These are phyloP conservation scores for Araneus ventricosus DNA, from an alignment of 1,140 invertebrate species.

Conservation along the genomic window DNA sequence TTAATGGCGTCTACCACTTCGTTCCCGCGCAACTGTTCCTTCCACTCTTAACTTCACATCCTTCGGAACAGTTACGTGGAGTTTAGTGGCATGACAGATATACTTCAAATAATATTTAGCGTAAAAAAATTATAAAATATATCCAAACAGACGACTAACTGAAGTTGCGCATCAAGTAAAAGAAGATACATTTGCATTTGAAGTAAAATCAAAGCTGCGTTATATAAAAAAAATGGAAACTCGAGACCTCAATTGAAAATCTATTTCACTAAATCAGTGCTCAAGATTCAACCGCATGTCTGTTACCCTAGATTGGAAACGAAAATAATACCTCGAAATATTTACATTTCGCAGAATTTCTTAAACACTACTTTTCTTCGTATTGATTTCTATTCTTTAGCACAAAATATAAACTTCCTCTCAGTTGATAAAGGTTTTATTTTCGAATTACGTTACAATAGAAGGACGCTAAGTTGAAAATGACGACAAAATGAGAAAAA, in stretches of 20 bases:
- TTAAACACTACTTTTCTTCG: background rate
- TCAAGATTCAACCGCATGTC: background rate
- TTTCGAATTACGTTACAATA: background rate
- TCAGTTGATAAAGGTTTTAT: background rate
- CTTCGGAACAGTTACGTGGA: no score
- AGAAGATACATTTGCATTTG: background rate
- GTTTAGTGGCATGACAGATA: no score
- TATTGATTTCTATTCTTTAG: background rate
- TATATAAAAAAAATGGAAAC: background rate
- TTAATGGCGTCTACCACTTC: no score
- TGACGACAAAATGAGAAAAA: background rate
- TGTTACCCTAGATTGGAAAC: background rate
- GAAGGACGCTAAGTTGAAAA: background rate
- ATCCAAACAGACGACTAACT: no score
- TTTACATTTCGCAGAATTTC: background rate
- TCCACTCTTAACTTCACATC: no score
- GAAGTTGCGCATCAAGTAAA: no score
- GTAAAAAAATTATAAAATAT: no score
- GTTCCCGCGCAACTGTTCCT: no score
- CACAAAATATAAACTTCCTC: background rate
- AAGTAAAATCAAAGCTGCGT: background rate
- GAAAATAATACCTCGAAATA: background rate
- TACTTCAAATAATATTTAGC: no score
- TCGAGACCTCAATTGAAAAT: background rate
- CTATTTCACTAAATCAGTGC: background rate